Evolutionary conservation across 2,888 invertebrate genomes (phyloP).

Genomic region (Tachina lurida): DNA sequence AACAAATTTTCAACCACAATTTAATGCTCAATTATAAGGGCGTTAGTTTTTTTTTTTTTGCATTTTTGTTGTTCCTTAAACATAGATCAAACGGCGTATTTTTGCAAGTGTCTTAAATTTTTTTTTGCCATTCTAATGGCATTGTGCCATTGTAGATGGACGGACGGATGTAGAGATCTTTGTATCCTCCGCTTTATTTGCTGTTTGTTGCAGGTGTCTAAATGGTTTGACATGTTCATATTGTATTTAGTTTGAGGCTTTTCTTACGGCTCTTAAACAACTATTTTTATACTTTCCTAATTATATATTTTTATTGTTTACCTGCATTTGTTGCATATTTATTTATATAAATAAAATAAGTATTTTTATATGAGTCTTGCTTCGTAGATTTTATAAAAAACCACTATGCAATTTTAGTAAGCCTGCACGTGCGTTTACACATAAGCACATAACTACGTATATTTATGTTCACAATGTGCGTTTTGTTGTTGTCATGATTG

Average conservation of each 20-base stretch:
- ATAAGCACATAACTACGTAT: too few species aligned
- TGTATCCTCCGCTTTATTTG: neutral
- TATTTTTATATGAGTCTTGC: neutral
- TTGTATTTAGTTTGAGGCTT: constrained; percentile 5
- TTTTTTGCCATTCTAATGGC: constrained; percentile 8
- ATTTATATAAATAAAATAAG: neutral
- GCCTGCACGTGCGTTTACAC: too few species aligned
- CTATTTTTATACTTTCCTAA: constrained; percentile 14
- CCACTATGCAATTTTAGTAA: neutral
- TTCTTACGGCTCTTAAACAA: constrained; percentile 6
- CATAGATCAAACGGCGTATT: neutral
- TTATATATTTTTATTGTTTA: neutral
- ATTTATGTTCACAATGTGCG: neutral
- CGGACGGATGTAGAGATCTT: neutral
- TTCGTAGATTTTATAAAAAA: neutral
- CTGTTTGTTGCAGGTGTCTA: constrained; percentile 60
- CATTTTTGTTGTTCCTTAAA: neutral
- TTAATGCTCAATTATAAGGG: constrained; percentile 71
- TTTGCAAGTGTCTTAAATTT: neutral
- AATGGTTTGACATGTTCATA: constrained; percentile 59
- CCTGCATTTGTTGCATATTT: neutral
- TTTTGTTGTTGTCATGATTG: neutral
- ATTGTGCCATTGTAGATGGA: neutral
- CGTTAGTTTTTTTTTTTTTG: constrained; percentile 44
- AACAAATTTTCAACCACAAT: constrained; percentile 61